Evolutionary conservation across 2,113 vertebrate genomes (phyloP), one percentile per base, ranked within the genome.

Genomic region (Puffinus mauretanicus): DNA sequence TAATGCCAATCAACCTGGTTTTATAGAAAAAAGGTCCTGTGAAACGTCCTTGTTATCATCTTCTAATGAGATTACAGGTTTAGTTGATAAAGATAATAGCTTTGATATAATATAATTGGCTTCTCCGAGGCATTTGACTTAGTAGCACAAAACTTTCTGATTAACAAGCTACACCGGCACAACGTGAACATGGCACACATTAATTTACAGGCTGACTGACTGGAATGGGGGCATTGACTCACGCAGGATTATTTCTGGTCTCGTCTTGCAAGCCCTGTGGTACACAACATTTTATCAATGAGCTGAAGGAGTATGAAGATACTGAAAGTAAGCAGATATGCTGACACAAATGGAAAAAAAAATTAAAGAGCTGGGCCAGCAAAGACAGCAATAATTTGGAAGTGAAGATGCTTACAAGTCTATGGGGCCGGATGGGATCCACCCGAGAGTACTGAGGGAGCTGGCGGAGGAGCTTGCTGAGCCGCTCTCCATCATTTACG

Each of bases 1-100:
- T 97, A 96, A 94, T 92, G 93, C 92, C 93, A 94, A 97, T 97
- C 96, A 95, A 95, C 46, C 47, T 60, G 38, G 58, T 61, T 96
- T 95, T 92, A 58, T 6, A 83, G 82, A 65, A 96, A 90, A 96
- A 88, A 66, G 34, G 44, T 57, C 66, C 34, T 79, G 82, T 82
- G 90, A 90, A 93, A 92, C 62, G 88, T 86, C 87, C 88, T 92
- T 81, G 66, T 87, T 95, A 88, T 82, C 46, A 0, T 69, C 66
- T 91, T 46, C 84, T 95, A 87, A 93, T 90, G 87, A 95, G 79
- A 90, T 93, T 95, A 94, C 85, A 86, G 75, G 87, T 86, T 84
- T 90, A 80, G 92, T 73, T 93, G 92, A 70, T 96, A 96, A 94
- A 95, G 89, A 87, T 97, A 96, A 96, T 96, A 89, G 86, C 86